phyloP scores from a whole-genome alignment of 2,888 invertebrate genomes.

The Cerastoderma edule region DNA sequence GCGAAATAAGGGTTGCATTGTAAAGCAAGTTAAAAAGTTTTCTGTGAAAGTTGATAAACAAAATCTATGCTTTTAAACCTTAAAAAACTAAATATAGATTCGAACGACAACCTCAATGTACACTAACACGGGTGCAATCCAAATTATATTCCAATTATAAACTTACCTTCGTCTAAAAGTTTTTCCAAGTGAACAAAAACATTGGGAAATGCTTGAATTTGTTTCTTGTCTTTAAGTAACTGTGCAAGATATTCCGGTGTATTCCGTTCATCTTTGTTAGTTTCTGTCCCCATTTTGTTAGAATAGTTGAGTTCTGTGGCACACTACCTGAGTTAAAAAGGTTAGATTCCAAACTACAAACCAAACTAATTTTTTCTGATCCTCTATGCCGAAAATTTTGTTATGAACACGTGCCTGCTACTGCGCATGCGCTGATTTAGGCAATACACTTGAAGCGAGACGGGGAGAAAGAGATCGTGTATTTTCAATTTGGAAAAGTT shows the following conservation, averaged over 20 bases:
- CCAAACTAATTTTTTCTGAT: conserved; percentile 72
- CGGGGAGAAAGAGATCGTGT: conserved; percentile 25
- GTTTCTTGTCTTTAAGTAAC: conserved; percentile 99
- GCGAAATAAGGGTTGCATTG: conserved; percentile 2
- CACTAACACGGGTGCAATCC: not conserved
- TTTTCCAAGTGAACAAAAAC: conserved; percentile 99
- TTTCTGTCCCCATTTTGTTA: conserved; percentile 82
- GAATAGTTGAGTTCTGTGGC: conserved; percentile 75
- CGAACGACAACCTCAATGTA: not conserved
- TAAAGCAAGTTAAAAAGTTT: not conserved
- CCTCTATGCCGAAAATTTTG: conserved; percentile 79
- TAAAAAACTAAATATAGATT: not conserved
- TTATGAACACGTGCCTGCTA: conserved; percentile 81
- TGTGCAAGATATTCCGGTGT: conserved; percentile 98
- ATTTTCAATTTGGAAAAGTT: not conserved
- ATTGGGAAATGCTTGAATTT: conserved; percentile 99
- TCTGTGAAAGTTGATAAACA: too few species aligned
- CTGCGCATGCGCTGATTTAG: conserved; percentile 79
- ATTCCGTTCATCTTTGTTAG: conserved; percentile 81
- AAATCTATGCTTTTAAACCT: not conserved
- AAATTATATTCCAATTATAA: conserved; percentile 38
- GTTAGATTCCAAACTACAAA: conserved; percentile 81
- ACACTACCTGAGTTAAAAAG: conserved; percentile 79
- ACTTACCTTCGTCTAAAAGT: conserved; percentile 98
- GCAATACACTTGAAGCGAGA: conserved; percentile 60